These are phyloP conservation scores for Podiceps cristatus DNA, from an alignment of 2,113 vertebrate species.

Conservation along the genomic window DNA sequence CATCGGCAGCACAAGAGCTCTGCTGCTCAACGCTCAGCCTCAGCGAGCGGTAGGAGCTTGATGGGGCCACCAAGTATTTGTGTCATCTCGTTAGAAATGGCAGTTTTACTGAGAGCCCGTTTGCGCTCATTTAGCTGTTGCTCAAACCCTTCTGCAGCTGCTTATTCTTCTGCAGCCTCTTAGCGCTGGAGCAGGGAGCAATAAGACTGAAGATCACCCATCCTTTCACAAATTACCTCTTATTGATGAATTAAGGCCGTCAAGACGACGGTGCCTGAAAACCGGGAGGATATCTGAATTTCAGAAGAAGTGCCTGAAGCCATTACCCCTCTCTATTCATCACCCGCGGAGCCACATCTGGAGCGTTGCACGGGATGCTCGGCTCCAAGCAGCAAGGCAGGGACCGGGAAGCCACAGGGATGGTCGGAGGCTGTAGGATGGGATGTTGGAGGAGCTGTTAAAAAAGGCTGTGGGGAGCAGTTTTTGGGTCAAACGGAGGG, in stretches of 20 bases:
- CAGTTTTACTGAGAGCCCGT: background rate
- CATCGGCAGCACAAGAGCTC: background rate
- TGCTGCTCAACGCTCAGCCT: background rate
- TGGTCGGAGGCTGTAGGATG: background rate
- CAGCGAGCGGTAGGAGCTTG: background rate
- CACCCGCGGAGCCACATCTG: background rate
- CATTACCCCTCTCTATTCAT: background rate
- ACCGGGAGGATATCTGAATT: background rate
- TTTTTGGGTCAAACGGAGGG: background rate
- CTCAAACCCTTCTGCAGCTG: background rate
- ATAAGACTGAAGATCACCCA: background rate
- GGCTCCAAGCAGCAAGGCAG: fast-evolving
- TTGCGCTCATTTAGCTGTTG: background rate
- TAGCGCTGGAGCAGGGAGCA: background rate
- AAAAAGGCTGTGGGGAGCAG: background rate
- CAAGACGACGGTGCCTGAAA: background rate
- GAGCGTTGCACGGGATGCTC: background rate
- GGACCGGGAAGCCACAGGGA: fast-evolving
- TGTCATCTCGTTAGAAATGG: background rate
- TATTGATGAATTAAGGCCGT: background rate
- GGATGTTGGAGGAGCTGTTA: background rate
- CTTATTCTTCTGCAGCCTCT: background rate
- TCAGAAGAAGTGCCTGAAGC: background rate
- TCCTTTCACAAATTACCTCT: background rate
- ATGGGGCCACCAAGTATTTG: background rate